phyloP scores from a whole-genome alignment of 2,888 invertebrate genomes.

The Melanargia galathea region DNA sequence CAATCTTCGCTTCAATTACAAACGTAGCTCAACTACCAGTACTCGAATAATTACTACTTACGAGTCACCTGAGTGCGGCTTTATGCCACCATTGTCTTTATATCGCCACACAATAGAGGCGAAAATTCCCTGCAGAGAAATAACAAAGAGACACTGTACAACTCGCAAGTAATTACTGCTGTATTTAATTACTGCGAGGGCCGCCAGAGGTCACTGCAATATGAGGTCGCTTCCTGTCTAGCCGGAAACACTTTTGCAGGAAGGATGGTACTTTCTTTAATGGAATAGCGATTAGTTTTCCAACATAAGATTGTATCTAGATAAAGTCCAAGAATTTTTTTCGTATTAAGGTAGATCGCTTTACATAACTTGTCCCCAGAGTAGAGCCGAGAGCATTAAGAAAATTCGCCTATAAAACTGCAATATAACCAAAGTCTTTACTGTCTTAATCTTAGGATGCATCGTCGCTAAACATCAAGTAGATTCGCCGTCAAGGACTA shows the following conservation, averaged over 20 bases:
- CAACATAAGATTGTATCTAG: not conserved
- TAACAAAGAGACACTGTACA: constrained; percentile 37
- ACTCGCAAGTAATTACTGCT: constrained; percentile 39
- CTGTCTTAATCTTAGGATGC: no score
- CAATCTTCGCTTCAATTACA: constrained; percentile 10
- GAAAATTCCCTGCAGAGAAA: constrained; percentile 18
- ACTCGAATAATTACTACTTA: constrained; percentile 25
- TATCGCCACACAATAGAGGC: not conserved
- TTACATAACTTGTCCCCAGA: no score
- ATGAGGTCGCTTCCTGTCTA: constrained; percentile 37
- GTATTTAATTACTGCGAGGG: constrained; percentile 40
- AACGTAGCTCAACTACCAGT: constrained; percentile 4
- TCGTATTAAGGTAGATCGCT: no score
- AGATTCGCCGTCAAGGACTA: no score
- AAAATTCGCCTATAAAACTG: no score
- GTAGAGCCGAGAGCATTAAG: no score
- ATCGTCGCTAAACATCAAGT: no score
- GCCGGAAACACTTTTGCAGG: constrained; percentile 36
- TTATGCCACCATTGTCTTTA: constrained; percentile 1
- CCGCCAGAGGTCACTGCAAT: constrained; percentile 37
- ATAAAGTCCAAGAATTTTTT: not conserved
- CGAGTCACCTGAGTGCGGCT: constrained; percentile 16
- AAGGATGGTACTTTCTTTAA: constrained; percentile 26
- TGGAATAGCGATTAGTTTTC: constrained; percentile 28
- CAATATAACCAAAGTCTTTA: no score